Conservation (phyloP, 30 jellyfish, hydroid and myxozoan genomes). For the Nemopilema nomurai region DNA sequence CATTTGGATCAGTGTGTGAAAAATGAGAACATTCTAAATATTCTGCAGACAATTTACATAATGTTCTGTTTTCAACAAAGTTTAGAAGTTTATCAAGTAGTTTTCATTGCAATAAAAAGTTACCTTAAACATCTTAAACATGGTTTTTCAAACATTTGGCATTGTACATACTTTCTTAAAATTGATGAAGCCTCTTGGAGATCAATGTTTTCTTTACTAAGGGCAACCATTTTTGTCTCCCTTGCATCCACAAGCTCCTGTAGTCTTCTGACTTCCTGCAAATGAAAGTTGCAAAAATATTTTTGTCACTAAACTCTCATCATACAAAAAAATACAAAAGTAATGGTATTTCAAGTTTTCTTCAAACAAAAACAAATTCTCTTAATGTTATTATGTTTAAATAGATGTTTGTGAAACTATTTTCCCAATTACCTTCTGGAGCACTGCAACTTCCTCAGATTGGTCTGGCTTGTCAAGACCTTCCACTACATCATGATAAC, state of each 20-base stretch:
- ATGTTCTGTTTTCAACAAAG: no score
- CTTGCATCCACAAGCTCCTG: conserved; percentile 79
- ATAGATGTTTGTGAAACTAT: no score
- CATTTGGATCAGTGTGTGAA: no score
- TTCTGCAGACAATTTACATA: no score
- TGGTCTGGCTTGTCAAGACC: neutral
- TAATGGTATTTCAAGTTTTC: no score
- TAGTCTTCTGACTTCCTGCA: conserved; percentile 63
- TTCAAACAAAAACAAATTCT: neutral
- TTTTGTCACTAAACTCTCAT: neutral
- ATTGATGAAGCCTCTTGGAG: conserved; percentile 66
- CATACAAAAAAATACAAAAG: neutral
- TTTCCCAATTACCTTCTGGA: neutral
- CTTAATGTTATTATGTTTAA: no score
- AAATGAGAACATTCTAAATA: neutral
- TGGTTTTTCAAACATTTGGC: no score
- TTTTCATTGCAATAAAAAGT: no score
- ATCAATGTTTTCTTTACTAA: conserved; percentile 80
- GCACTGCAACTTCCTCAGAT: neutral
- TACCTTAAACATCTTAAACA: no score
- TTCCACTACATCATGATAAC: neutral
- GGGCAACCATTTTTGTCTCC: conserved; percentile 75
- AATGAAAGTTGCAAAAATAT: neutral
- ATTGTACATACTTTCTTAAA: conserved; percentile 74
- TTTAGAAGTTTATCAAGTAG: no score